Evolutionary conservation across 2,797 vertebrate species (phyloP), one percentile per base, ranked within the genome.

Genomic region (Coranthus polyacanthus): DNA sequence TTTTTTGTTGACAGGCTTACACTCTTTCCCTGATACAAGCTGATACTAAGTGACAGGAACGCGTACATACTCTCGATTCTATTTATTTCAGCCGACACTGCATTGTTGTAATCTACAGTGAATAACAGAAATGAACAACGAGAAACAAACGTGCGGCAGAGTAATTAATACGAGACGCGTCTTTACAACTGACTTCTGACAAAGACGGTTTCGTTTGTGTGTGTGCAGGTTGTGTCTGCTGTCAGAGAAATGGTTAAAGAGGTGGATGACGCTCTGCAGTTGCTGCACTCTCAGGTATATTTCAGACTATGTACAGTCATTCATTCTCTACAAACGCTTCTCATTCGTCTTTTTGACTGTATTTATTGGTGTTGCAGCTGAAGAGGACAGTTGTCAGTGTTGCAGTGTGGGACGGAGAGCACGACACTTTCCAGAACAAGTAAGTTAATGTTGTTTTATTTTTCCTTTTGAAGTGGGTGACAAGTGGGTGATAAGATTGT

Each of bases 361-460:
- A 24, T 45, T 11, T 20, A 3, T 29, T 63, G n/a, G 29, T 24
- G 54, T 20, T 55, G 20, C 64, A 93, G 92, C 64, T 93, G 43
- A 90, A 77, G 38, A 39, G 45, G 18, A 80, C 85, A 22, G 79
- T 92, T 17, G 81, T 94, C 72, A 93, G 84, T 39, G 78, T 93
- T 68, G 87, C 85, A 53, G 64, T 93, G 41, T 93, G 91, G 91
- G 84, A 88, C 24, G 90, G 70, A 71, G 86, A 88, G 20, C 53
- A 34, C 2, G 24, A 70, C n/a, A 32, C 41, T 15, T 20, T 51
- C 13, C 63, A 75, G 4, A 66, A 29, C 16, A 81, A 38, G 88
- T 89, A 46, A 65, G 84, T 59, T 26, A 26, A 3, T 26, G 24
- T 26, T 26, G 3, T 6, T 26, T 26, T 26, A 26, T 26, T 26